These are phyloP conservation scores for Aspidiotus rigidus DNA, from an alignment of 2,888 invertebrate species.

Conservation along the genomic window DNA sequence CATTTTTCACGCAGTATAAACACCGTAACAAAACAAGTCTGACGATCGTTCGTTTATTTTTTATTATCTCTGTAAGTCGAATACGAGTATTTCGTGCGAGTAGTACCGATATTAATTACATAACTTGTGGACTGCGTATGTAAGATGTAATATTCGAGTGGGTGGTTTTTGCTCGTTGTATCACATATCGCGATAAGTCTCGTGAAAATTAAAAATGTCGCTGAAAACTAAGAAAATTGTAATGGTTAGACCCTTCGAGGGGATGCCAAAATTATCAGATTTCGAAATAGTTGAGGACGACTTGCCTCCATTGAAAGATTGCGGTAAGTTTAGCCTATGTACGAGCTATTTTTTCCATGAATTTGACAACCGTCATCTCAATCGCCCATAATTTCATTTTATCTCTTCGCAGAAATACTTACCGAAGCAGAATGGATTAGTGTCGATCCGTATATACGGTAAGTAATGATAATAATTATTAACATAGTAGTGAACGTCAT, in stretches of 20 bases:
- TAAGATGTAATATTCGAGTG: too few species aligned
- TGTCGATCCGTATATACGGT: constrained; percentile 65
- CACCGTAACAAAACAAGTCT: too few species aligned
- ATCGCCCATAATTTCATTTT: too few species aligned
- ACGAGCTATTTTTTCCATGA: background rate
- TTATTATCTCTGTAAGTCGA: too few species aligned
- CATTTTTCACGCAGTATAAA: too few species aligned
- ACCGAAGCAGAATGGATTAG: constrained; percentile 59
- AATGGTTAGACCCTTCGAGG: constrained; percentile 55
- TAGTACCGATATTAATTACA: too few species aligned
- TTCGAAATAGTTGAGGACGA: constrained; percentile 59
- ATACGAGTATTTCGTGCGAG: too few species aligned
- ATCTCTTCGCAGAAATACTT: constrained; percentile 51
- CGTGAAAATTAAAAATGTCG: background rate
- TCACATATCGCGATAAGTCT: too few species aligned
- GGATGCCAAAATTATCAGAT: constrained; percentile 56
- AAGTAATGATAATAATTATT: constrained; percentile 37
- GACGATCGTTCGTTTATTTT: too few species aligned
- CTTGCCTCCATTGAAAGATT: constrained; percentile 54
- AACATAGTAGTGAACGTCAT: background rate
- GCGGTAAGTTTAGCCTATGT: constrained; percentile 48
- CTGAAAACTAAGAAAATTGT: constrained; percentile 55
- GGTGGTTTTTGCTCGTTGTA: too few species aligned
- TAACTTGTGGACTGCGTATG: too few species aligned
- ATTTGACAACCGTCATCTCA: background rate